phyloP scores from a whole-genome alignment of 2,113 vertebrate genomes.

The Perca schrenkii region DNA sequence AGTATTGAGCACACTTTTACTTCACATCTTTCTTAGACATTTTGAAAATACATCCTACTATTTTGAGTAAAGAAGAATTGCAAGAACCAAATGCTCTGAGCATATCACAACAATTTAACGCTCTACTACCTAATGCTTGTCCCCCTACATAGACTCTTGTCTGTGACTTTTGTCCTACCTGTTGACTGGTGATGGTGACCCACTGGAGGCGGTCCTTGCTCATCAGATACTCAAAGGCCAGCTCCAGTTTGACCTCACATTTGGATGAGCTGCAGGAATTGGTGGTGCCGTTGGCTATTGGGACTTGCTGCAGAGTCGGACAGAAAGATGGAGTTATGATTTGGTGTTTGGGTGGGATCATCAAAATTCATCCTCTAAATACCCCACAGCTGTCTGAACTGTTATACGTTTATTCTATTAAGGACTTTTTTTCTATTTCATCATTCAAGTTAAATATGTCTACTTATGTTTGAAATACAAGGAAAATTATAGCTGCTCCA shows the following conservation, averaged over 20 bases:
- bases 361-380: background rate
- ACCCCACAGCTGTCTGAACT: background rate
- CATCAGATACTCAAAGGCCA: conserved; percentile 99
- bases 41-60: background rate
- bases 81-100: background rate
- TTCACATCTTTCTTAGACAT: no score
- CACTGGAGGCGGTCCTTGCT: conserved; percentile 98
- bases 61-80: background rate
- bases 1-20: background rate
- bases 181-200: conserved; percentile 98
- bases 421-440: background rate
- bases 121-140: background rate
- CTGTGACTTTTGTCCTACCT: conserved; percentile 82
- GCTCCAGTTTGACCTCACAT: conserved; percentile 94
- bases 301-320: conserved; percentile 86
- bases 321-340: background rate
- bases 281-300: conserved; percentile 87
- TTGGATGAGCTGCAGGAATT: conserved; percentile 88
- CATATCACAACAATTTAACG: background rate
- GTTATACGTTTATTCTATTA: background rate
- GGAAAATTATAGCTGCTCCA: background rate
- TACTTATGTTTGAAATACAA: background rate
- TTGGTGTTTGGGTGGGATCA: background rate
- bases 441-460: conserved; percentile 2
- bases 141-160: background rate